Evolutionary conservation across 2,113 vertebrate genomes (phyloP), one percentile per base, ranked within the genome.

Genomic region (Bujurquina vittata): DNA sequence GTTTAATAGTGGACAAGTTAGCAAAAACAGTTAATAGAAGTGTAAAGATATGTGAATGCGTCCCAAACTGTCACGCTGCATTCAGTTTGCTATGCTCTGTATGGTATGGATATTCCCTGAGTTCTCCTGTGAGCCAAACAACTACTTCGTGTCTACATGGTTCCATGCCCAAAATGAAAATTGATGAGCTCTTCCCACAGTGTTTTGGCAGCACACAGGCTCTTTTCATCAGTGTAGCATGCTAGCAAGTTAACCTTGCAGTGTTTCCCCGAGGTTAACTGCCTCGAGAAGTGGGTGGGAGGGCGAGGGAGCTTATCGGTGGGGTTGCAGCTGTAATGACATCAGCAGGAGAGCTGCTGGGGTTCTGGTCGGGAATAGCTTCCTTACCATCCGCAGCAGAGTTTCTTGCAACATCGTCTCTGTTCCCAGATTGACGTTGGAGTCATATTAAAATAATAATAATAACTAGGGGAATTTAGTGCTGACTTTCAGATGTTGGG

Each of bases 251-350:
- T 72, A 72, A 46, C 67, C 67, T 54, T 72, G 46, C 10, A 54
- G 67, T 9, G 46, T 72, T 72, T 54, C 67, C 26, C 67, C 0
- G 1, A 72, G 67, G 46, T 54, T 5, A 72, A 54, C 46, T 54
- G 46, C 52, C 4, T 72, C 18, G 23, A 72, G 67, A 33, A n/a
- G 67, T 72, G 46, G 18, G 52, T 54, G 67, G 67, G 67, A 54
- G 67, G 67, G 43, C n/a, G 67, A 54, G 6, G 46, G 52, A n/a
- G 67, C 67, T 54, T 72, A 72, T 72, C 26, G 67, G 26, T 72
- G 67, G 67, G 67, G 67, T 54, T 72, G 67, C 67, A 72, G 46
- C 67, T 54, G 67, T 72, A 72, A 72, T 54, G 67, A 72, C 67
- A 72, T 54, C 43, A 72, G 46, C 67, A 33, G 46, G 46, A n/a